Base-by-base conservation (phyloP, 92 coral and sea anemone genomes). In the Chrysogorgia sp. region DNA sequence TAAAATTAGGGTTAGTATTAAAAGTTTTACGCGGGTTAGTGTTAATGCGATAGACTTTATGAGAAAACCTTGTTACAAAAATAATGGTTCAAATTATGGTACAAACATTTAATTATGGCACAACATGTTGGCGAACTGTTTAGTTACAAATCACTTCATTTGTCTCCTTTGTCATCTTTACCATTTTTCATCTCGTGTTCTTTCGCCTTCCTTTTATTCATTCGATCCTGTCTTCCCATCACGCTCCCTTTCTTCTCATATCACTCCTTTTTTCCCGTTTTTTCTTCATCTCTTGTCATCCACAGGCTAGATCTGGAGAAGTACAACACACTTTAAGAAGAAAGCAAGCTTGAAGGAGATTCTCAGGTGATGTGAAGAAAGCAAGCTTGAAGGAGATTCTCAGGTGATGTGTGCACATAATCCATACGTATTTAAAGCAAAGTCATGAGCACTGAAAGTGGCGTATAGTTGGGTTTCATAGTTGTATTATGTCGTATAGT, bases 251-350 rank as follows among this genome's bases (percentile, higher is more conserved):
- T 28, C 48, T 69, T 47, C 53, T 45, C 40, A 7, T 47, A 25
- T 22, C 37, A 22, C 25, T n/a, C 20, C 25, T 22, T 26, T 34
- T 22, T 25, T 19, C 37, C 12, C 3, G 13, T 13, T 12, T 21
- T 33, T 22, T 3, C 12, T 26, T 26, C 17, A 1, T 15, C 2
- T 59, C 34, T 21, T 26, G 12, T 56, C 10, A 10, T 15, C 34
- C 1, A 31, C 24, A 69, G 76, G 2, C 33, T 69, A 35, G 76
- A 47, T 21, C 14, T 69, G 59, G 76, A 69, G 40, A 69, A 69
- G 22, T 69, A 69, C 76, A 19, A 60, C 25, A 69, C 76, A 14
- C 60, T 69, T 6, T 69, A 32, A 48, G 30, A 15, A 24, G 40
- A 69, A 45, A 52, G 31, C 28, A 34, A 35, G 34, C 47, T 6